Percentiles rank a stretch among this genome's conserved stretches.
Conservation (phyloP, 2,797 vertebrate genomes). For the Muraenolepis orangiensis region DNA sequence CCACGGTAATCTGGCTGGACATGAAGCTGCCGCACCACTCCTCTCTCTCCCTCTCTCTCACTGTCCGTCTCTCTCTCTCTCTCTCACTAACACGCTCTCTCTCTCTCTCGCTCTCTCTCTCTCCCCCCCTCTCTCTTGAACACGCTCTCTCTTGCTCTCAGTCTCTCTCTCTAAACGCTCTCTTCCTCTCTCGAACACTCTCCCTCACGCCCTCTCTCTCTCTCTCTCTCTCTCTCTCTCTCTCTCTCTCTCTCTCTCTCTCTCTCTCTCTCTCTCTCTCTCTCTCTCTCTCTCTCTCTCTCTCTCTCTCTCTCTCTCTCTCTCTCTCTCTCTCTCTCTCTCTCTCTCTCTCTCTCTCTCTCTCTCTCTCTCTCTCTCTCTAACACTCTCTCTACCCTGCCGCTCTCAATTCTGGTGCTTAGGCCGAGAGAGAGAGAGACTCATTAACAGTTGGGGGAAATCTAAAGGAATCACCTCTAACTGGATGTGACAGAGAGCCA, state of each 20-base stretch:
- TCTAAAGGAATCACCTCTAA: slow-evolving; percentile 80
- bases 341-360: too few species aligned
- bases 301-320: slow-evolving; percentile 34
- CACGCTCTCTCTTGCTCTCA: slow-evolving; percentile 28
- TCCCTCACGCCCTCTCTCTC: too few species aligned
- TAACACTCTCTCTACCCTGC: slow-evolving; percentile 1
- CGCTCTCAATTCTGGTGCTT: neutral
- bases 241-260: slow-evolving; percentile 33
- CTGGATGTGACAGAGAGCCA: slow-evolving; percentile 70
- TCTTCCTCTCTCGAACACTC: slow-evolving; percentile 29
- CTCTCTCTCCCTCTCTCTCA: slow-evolving; percentile 35
- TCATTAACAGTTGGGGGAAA: slow-evolving; percentile 69
- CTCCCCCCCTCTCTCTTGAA: slow-evolving; percentile 32
- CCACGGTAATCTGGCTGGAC: slow-evolving; percentile 41
- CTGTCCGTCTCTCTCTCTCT: neutral
- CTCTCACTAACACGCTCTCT: slow-evolving; percentile 31
- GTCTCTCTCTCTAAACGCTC: slow-evolving; percentile 34
- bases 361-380: slow-evolving; percentile 36
- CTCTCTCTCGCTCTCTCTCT: slow-evolving; percentile 25
- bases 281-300: slow-evolving; percentile 19
- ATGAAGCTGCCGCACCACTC: slow-evolving; percentile 50
- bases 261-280: slow-evolving; percentile 27
- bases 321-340: slow-evolving; percentile 20
- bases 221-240: slow-evolving; percentile 30
- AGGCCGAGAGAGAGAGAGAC: slow-evolving; percentile 21